Conservation (phyloP, 2,113 vertebrate species). For the Peromyscus leucopus region DNA sequence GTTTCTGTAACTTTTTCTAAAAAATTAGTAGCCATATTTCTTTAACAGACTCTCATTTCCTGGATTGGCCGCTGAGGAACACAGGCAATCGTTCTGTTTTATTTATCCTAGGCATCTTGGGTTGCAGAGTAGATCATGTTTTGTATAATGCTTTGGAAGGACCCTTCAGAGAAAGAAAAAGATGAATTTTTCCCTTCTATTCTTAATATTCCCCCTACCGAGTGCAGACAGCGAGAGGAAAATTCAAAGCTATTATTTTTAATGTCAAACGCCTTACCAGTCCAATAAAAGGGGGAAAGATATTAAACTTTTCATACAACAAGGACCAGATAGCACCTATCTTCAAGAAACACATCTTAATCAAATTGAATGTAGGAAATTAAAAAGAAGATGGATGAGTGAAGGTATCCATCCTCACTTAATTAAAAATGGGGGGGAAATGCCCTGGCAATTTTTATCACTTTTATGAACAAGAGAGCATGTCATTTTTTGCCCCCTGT, state of each 20-base stretch:
- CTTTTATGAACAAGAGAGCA: slow-evolving; percentile 61
- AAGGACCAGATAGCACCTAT: slow-evolving; percentile 82
- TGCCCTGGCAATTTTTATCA: slow-evolving; percentile 64
- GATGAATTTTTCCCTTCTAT: slow-evolving; percentile 79
- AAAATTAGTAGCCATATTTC: slow-evolving; percentile 68
- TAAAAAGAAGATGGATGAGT: slow-evolving; percentile 80
- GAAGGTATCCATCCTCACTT: slow-evolving; percentile 77
- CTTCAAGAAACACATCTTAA: slow-evolving; percentile 83
- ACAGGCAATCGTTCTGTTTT: slow-evolving; percentile 65
- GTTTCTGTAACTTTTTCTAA: slow-evolving; percentile 41
- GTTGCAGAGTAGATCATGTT: slow-evolving; percentile 58
- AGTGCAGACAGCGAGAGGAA: slow-evolving; percentile 77
- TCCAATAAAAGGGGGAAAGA: slow-evolving; percentile 78
- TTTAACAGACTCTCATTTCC: slow-evolving; percentile 78
- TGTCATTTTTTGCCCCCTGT: slow-evolving; percentile 66
- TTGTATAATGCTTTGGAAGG: slow-evolving; percentile 67
- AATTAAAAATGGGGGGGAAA: slow-evolving; percentile 75
- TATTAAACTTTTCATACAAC: slow-evolving; percentile 83
- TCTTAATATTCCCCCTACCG: slow-evolving; percentile 75
- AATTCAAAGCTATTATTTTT: slow-evolving; percentile 84
- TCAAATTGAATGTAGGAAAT: slow-evolving; percentile 84
- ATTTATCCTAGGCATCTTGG: slow-evolving; percentile 73
- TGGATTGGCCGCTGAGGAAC: slow-evolving; percentile 69
- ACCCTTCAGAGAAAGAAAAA: slow-evolving; percentile 75
- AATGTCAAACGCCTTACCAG: slow-evolving; percentile 82